Percentiles rank a stretch among this genome's conserved stretches.
phyloP scores from a whole-genome alignment of 2,888 invertebrate genomes.

The Melikaiella ostensackeni region DNA sequence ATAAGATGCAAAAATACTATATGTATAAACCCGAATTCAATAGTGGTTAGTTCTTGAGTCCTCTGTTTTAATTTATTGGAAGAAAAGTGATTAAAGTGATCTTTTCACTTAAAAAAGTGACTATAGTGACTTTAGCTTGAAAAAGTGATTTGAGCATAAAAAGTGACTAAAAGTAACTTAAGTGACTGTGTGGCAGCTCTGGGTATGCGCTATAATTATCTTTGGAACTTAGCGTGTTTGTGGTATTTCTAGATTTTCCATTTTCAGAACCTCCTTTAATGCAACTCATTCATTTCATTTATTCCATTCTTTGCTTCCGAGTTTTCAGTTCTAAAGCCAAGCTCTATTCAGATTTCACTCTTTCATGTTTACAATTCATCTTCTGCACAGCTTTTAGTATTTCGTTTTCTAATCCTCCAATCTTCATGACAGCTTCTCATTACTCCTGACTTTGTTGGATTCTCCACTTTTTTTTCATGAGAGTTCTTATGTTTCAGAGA shows the following conservation, averaged over 20 bases:
- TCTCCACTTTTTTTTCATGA: neutral
- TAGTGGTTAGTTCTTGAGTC: too few relatives aligned
- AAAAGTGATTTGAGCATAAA: too few relatives aligned
- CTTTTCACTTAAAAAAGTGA: too few relatives aligned
- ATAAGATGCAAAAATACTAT: too few relatives aligned
- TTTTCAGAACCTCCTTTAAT: neutral
- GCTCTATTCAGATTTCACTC: neutral
- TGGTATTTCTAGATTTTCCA: neutral
- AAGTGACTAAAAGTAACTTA: too few relatives aligned
- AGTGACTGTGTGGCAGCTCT: too few relatives aligned
- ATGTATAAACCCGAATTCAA: too few relatives aligned
- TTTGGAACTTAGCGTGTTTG: neutral
- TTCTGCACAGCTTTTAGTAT: slow-evolving; percentile 2
- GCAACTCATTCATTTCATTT: neutral
- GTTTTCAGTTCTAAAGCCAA: neutral
- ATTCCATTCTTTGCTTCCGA: neutral
- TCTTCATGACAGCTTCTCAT: neutral
- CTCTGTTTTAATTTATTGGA: too few relatives aligned
- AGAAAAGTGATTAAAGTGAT: too few relatives aligned
- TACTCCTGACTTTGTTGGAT: neutral
- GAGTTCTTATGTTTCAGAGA: neutral
- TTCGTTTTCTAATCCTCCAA: neutral
- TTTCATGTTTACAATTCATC: neutral
- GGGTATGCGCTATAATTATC: too few relatives aligned
- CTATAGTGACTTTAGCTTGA: too few relatives aligned